Evolutionary conservation across 2,113 vertebrate species (phyloP).

Genomic region (Penelope pileata): DNA sequence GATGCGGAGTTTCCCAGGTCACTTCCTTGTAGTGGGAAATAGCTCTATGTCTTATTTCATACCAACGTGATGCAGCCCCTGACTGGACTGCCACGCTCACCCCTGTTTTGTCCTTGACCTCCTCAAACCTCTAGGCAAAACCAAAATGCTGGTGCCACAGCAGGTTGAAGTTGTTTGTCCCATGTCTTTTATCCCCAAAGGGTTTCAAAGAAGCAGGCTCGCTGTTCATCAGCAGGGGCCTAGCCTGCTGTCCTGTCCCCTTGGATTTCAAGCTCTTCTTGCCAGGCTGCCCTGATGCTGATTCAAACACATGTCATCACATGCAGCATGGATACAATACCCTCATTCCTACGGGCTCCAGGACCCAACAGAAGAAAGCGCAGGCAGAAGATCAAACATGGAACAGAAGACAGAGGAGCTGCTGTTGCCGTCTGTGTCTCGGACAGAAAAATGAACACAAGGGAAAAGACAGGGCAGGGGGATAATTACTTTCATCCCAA

Average conservation of each 20-base stretch:
- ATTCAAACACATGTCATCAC: constrained; percentile 69
- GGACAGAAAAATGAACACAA: constrained; percentile 69
- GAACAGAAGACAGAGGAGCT: constrained; percentile 72
- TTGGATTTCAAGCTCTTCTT: not conserved
- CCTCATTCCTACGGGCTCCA: constrained; percentile 66
- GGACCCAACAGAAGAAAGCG: constrained; percentile 70
- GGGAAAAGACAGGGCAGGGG: constrained; percentile 64
- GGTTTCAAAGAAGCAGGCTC: not conserved
- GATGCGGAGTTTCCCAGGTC: not conserved
- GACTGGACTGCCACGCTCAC: not conserved
- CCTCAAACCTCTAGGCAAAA: not conserved
- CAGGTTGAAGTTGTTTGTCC: constrained; percentile 5
- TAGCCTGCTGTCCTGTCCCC: not conserved
- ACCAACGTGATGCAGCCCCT: not conserved
- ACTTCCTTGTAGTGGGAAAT: not conserved
- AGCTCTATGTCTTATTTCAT: not conserved
- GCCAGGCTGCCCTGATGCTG: constrained; percentile 14
- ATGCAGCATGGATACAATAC: constrained; percentile 68
- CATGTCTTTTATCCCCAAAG: not conserved
- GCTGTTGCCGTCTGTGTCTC: constrained; percentile 62
- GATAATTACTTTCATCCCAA: constrained; percentile 82
- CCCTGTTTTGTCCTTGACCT: not conserved
- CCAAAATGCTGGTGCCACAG: not conserved
- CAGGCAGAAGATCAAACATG: constrained; percentile 79
- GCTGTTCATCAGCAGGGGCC: not conserved